Percentiles rank a stretch among this genome's conserved stretches.
Conservation (phyloP, 2,113 vertebrate genomes). For the Dinomys branickii region DNA sequence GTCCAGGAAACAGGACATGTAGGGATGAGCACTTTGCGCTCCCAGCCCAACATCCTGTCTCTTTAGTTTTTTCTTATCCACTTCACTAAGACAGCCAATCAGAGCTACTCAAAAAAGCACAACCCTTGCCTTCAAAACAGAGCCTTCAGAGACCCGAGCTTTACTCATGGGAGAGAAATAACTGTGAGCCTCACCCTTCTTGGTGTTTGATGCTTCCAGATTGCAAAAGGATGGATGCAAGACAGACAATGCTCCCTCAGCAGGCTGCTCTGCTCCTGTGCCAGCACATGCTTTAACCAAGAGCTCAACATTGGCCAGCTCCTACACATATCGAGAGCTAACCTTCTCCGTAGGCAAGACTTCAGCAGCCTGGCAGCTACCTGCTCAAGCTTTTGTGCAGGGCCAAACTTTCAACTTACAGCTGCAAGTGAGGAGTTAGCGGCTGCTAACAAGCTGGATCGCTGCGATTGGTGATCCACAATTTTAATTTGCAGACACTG, state of each 20-base stretch:
- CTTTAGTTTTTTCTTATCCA: neutral
- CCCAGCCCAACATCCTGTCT: neutral
- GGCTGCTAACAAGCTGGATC: conserved; percentile 22
- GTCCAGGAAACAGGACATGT: neutral
- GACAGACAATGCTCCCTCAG: neutral
- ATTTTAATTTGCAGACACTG: conserved; percentile 51
- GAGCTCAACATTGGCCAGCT: neutral
- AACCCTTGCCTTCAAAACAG: neutral
- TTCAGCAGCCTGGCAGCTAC: neutral
- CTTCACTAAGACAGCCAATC: neutral
- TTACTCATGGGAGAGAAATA: neutral
- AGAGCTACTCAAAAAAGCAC: neutral
- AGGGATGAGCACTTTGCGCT: neutral
- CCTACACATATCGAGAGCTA: neutral
- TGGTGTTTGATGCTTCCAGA: neutral
- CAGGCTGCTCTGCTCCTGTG: neutral
- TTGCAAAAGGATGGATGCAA: neutral
- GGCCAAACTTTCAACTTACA: neutral
- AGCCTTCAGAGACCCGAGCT: neutral
- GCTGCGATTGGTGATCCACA: neutral
- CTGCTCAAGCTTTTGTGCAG: neutral
- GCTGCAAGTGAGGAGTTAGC: neutral
- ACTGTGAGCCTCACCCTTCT: neutral
- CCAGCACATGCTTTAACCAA: neutral
- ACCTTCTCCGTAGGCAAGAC: neutral